phyloP scores from a whole-genome alignment of 2,797 vertebrate species.

The Catostomus latipinnis region DNA sequence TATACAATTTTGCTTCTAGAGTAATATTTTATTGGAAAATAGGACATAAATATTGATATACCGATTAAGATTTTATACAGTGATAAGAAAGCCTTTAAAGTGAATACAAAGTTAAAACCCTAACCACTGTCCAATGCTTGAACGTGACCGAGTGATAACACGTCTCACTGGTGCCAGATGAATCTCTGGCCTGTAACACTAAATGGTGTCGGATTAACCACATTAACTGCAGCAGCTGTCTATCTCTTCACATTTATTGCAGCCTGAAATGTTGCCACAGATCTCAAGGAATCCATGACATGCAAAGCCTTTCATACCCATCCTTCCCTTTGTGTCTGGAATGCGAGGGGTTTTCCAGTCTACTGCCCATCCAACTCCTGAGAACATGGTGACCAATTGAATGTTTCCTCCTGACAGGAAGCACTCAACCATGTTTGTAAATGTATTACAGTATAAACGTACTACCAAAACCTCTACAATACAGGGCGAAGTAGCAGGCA shows the following conservation, averaged over 20 bases:
- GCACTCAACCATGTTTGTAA: conserved; percentile 57
- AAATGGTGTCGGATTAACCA: conserved; percentile 66
- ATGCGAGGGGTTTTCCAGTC: conserved; percentile 72
- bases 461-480: conserved; percentile 33
- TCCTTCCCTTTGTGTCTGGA: conserved; percentile 67
- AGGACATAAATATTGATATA: too few species aligned
- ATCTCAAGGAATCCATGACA: conserved; percentile 71
- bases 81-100: not conserved
- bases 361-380: conserved; percentile 70
- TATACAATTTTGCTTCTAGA: too few species aligned
- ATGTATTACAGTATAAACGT: not conserved
- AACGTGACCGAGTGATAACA: conserved; percentile 36
- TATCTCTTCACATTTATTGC: conserved; percentile 65
- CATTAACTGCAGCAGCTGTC: conserved; percentile 71
- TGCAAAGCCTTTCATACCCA: conserved; percentile 66
- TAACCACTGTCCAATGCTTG: conserved; percentile 34
- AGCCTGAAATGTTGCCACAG: conserved; percentile 71
- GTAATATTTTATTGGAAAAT: too few species aligned
- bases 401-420: conserved; percentile 58
- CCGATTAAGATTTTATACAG: too few species aligned
- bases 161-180: conserved; percentile 40
- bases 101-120: too few species aligned
- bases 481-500: not conserved
- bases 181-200: conserved; percentile 63
- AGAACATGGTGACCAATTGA: conserved; percentile 63